A percentile compares a stretch with the other conserved stretches of the same genome.
These are phyloP conservation scores for Tribolium madens DNA, from an alignment of 1,140 invertebrate genomes.

Conservation along the genomic window DNA sequence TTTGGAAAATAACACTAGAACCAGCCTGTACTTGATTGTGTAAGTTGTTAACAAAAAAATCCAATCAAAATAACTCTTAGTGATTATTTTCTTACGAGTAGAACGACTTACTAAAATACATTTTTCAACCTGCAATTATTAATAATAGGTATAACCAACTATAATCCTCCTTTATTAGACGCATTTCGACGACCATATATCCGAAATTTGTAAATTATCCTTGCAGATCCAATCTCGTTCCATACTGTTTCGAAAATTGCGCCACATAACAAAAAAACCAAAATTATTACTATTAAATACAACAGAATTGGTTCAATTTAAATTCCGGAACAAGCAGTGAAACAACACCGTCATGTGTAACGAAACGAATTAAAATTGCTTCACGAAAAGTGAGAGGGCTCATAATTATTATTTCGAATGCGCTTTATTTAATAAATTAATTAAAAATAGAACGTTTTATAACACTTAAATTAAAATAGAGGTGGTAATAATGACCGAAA, in stretches of 20 bases:
- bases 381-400: conserved; percentile 24
- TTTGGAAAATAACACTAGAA: too few relatives aligned
- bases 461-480: background rate
- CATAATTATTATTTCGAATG: background rate
- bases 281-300: background rate
- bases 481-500: conserved; percentile 4
- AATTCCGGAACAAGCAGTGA: conserved; percentile 3
- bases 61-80: too few relatives aligned
- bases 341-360: background rate
- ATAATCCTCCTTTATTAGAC: too few relatives aligned
- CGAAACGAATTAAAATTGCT: conserved; percentile 1
- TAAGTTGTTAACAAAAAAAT: too few relatives aligned
- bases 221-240: background rate
- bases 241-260: background rate
- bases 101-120: too few relatives aligned
- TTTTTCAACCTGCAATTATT: too few relatives aligned
- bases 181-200: too few relatives aligned
- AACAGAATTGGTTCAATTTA: background rate
- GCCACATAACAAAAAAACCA: background rate
- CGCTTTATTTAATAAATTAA: conserved; percentile 12
- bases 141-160: too few relatives aligned
- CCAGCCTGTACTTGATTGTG: too few relatives aligned
- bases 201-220: background rate
- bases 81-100: too few relatives aligned
- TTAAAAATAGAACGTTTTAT: conserved; percentile 6